Percentiles rank a stretch among this genome's conserved stretches.
These are phyloP conservation scores for Spinus olivaceus DNA, from an alignment of 2,797 vertebrate species.

Conservation along the genomic window DNA sequence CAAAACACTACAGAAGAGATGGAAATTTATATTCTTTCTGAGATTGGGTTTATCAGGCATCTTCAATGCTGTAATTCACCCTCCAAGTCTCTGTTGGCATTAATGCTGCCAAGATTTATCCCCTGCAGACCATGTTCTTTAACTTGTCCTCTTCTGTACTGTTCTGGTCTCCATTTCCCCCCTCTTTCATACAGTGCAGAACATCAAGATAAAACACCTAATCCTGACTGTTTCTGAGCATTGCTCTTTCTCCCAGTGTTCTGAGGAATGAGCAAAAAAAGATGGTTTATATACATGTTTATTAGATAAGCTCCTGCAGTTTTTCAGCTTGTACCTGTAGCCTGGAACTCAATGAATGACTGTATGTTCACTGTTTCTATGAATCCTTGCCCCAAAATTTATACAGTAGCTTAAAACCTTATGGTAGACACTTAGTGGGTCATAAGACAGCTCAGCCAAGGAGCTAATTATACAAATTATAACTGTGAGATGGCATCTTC, in stretches of 20 bases:
- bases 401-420: not conserved
- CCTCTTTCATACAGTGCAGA: not conserved
- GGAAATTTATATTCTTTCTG: not conserved
- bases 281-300: not conserved
- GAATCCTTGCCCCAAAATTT: not conserved
- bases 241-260: not conserved
- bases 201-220: not conserved
- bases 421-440: not conserved
- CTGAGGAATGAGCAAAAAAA: not conserved
- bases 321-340: not conserved
- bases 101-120: not conserved
- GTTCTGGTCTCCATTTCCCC: not conserved
- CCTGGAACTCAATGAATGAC: not conserved
- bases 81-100: not conserved
- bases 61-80: not conserved
- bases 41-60: not conserved
- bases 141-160: not conserved
- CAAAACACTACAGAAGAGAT: not conserved
- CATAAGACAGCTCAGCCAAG: not conserved
- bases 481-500: not conserved
- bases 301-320: not conserved
- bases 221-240: not conserved
- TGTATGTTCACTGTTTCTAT: not conserved
- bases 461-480: not conserved
- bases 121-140: not conserved